Percentiles rank a stretch among this genome's conserved stretches.
Conservation (phyloP, 2,888 invertebrate species). For the Thera obeliscata region DNA sequence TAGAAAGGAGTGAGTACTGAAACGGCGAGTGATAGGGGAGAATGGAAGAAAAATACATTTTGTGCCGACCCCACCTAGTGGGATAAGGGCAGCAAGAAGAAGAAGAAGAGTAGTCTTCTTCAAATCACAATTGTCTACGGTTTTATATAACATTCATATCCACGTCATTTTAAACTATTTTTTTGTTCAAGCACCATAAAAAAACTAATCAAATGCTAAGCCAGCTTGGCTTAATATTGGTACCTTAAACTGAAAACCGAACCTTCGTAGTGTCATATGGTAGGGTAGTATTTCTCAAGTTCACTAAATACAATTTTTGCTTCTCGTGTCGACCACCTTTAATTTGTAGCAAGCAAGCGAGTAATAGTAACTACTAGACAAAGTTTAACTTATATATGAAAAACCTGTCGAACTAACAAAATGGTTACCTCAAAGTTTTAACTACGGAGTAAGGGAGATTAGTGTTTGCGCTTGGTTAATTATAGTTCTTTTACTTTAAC, state of each 20-base stretch:
- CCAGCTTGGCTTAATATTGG: too few relatives aligned
- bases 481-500: conserved; percentile 2
- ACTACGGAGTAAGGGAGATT: conserved; percentile 8
- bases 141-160: too few relatives aligned
- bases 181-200: too few relatives aligned
- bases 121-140: too few relatives aligned
- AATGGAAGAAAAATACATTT: too few relatives aligned
- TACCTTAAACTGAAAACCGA: background rate
- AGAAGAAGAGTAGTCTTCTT: too few relatives aligned
- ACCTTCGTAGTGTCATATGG: background rate
- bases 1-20: too few relatives aligned
- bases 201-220: background rate
- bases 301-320: conserved; percentile 2
- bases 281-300: background rate
- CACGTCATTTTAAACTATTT: too few relatives aligned
- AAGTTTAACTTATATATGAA: conserved; percentile 25
- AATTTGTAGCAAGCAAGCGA: background rate
- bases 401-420: conserved; percentile 29
- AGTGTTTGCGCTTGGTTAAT: conserved; percentile 10
- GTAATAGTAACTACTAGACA: background rate
- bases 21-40: too few relatives aligned
- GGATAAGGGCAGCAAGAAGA: too few relatives aligned
- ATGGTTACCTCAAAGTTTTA: conserved; percentile 26
- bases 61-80: too few relatives aligned
- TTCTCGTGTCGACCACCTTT: background rate